phyloP scores from a whole-genome alignment of 2,797 vertebrate species.

The Eremophila alpestris region DNA sequence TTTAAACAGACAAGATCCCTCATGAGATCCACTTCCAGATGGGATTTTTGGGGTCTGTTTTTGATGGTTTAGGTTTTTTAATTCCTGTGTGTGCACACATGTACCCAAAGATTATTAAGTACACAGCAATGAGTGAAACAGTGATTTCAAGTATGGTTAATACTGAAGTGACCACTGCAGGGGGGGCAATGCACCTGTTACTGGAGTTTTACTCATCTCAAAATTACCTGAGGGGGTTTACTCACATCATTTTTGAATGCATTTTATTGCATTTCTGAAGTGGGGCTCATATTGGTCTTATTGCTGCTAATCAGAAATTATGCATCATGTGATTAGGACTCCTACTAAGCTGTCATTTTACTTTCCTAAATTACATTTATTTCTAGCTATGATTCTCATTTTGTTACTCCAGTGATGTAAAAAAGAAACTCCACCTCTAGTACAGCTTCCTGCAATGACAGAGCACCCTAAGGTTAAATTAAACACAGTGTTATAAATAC shows the following conservation, averaged over 20 bases:
- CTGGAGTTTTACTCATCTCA: not conserved
- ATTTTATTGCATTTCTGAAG: not conserved
- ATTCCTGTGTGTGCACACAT: not conserved
- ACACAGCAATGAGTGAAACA: not conserved
- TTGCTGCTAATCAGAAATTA: not conserved
- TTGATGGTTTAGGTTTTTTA: not conserved
- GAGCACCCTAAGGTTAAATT: conserved; percentile 44
- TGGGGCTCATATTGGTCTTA: not conserved
- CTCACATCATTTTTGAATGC: not conserved
- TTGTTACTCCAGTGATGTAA: not conserved
- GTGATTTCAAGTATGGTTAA: not conserved
- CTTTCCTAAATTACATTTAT: not conserved
- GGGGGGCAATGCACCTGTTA: not conserved
- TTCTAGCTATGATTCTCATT: not conserved
- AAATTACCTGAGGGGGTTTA: not conserved
- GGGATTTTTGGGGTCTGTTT: not conserved
- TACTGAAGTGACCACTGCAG: not conserved
- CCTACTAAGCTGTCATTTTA: not conserved
- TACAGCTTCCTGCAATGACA: not conserved
- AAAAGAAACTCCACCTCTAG: not conserved
- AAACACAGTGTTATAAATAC: conserved; percentile 47
- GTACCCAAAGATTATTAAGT: not conserved
- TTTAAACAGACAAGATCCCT: not conserved
- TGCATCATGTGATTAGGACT: not conserved
- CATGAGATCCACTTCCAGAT: not conserved